Evolutionary conservation across 2,113 vertebrate species (phyloP).

Genomic region (Hippocampus guttulatus): DNA sequence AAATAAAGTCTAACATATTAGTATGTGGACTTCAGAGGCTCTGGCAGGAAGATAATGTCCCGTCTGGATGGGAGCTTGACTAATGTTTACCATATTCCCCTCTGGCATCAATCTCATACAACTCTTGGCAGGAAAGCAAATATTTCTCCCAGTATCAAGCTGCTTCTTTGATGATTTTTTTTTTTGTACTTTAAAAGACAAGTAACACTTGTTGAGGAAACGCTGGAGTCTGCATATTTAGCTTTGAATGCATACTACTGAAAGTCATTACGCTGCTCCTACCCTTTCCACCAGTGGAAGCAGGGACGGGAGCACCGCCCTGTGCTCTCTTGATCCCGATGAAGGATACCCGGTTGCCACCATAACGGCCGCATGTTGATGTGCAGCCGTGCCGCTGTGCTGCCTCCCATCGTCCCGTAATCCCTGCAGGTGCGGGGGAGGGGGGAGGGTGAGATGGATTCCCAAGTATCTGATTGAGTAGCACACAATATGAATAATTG

Average conservation of each 20-base stretch:
- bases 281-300: constrained; percentile 13
- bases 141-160: neutral
- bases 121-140: constrained; percentile 5
- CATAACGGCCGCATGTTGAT: constrained; percentile 47
- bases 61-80: neutral
- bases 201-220: neutral
- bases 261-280: neutral
- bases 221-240: neutral
- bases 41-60: neutral
- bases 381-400: constrained; percentile 25
- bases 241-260: constrained; percentile 6
- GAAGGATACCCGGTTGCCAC: constrained; percentile 28
- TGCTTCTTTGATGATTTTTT: constrained; percentile 2
- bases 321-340: constrained; percentile 8
- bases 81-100: constrained; percentile 1
- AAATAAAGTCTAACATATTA: neutral
- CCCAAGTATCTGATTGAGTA: constrained; percentile 60
- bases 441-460: constrained; percentile 31
- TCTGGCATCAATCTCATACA: neutral
- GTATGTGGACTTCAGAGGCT: neutral
- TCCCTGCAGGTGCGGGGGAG: constrained; percentile 56
- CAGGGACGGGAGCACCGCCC: constrained; percentile 10
- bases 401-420: constrained; percentile 44
- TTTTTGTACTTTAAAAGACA: constrained; percentile 1
- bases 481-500: constrained; percentile 64